Conservation (phyloP, 2,797 vertebrate genomes). For the Bucorvus abyssinicus region DNA sequence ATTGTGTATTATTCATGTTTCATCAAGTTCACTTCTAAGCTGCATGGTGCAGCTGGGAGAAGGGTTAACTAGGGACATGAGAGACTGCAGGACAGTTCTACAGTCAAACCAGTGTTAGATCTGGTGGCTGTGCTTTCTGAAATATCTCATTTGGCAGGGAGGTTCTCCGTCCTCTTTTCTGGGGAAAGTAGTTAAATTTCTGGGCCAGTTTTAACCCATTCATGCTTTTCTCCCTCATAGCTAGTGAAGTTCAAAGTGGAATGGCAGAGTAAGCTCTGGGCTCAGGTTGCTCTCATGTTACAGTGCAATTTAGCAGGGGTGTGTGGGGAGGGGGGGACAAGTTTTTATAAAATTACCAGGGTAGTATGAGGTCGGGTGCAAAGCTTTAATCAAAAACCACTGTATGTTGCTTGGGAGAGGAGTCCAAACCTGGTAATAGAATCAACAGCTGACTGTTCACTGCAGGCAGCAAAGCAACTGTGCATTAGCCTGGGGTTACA, state of each 20-base stretch:
- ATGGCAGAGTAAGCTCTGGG: background rate
- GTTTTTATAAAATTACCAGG: background rate
- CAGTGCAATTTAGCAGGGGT: background rate
- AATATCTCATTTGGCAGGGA: background rate
- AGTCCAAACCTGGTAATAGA: background rate
- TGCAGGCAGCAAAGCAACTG: background rate
- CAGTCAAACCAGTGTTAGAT: background rate
- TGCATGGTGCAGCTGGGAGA: background rate
- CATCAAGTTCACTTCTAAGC: conserved; percentile 36
- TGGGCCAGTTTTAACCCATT: background rate
- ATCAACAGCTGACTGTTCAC: background rate
- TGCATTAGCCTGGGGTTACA: background rate
- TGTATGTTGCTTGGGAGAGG: background rate
- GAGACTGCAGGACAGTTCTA: background rate
- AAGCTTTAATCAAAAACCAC: background rate
- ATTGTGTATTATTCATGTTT: conserved; percentile 52
- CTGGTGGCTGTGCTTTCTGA: background rate
- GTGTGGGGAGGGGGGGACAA: too few species aligned
- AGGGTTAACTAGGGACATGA: conserved; percentile 51
- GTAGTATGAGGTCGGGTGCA: background rate
- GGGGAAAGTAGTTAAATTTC: background rate
- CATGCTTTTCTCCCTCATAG: background rate
- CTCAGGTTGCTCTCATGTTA: background rate
- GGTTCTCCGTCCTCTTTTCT: background rate
- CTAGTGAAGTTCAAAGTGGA: background rate